Percentiles rank a stretch among this genome's conserved stretches.
These are phyloP conservation scores for Polyploca ridens DNA, from an alignment of 2,888 invertebrate species.

Conservation along the genomic window DNA sequence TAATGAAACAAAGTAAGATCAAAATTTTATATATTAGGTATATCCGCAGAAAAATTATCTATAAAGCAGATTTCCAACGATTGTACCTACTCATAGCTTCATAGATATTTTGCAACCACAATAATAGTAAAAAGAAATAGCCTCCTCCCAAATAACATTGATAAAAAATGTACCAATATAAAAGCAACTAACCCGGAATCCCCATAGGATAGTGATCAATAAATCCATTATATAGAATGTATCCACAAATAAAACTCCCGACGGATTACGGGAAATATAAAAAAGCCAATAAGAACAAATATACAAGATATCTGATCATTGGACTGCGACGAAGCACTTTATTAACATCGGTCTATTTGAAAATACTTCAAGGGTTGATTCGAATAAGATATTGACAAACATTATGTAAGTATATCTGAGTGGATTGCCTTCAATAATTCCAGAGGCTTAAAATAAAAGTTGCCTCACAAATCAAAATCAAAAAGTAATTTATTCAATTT, in stretches of 20 bases:
- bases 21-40: too few species aligned
- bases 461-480: too few species aligned
- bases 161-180: constrained; percentile 6
- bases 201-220: not conserved
- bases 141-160: not conserved
- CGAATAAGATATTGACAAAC: not conserved
- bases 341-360: not conserved
- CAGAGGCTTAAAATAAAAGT: too few species aligned
- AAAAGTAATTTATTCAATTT: too few species aligned
- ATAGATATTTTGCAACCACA: not conserved
- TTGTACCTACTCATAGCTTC: not conserved
- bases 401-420: not conserved
- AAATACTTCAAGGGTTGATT: not conserved
- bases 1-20: too few species aligned
- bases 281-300: constrained; percentile 4
- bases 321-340: not conserved
- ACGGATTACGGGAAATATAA: constrained; percentile 6
- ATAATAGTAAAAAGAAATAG: not conserved
- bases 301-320: constrained; percentile 5
- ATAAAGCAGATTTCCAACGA: too few species aligned
- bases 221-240: constrained; percentile 1
- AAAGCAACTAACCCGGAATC: constrained; percentile 1
- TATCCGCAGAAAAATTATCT: too few species aligned
- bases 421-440: too few species aligned
- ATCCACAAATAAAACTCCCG: constrained; percentile 2